These are phyloP conservation scores for Phocoena phocoena DNA, from an alignment of 2,113 vertebrate genomes.

Conservation along the genomic window DNA sequence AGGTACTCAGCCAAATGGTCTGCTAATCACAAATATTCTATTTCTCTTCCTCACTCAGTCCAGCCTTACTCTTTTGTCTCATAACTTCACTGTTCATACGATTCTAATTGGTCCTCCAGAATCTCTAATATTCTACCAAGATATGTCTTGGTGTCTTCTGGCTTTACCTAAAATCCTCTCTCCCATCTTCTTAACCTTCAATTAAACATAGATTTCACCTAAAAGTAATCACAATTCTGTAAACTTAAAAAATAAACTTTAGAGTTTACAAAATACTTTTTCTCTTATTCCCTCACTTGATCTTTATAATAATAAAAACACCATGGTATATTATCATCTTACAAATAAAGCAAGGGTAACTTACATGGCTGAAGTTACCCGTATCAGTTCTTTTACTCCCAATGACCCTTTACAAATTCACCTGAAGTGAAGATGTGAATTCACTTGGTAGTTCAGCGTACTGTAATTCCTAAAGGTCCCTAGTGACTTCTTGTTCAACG, in stretches of 20 bases:
- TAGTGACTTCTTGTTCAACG: neutral
- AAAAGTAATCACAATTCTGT: conserved; percentile 31
- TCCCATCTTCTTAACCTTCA: neutral
- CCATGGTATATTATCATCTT: neutral
- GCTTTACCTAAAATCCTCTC: conserved; percentile 20
- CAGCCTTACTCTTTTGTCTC: neutral
- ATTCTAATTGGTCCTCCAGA: neutral
- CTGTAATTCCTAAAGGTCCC: neutral
- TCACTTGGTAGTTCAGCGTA: neutral
- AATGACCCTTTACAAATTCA: neutral
- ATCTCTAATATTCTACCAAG: neutral
- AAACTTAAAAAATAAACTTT: neutral
- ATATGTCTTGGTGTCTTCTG: neutral
- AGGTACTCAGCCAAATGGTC: neutral
- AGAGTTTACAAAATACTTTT: neutral
- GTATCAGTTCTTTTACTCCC: neutral
- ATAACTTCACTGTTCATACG: neutral
- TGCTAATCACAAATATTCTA: neutral
- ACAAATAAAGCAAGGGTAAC: conserved; percentile 1
- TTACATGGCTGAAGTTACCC: neutral
- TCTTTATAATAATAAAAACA: neutral
- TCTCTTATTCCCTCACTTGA: neutral
- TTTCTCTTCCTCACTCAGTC: neutral
- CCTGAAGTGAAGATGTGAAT: neutral
- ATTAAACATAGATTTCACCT: neutral